Evolutionary conservation across 2,888 invertebrate genomes (phyloP).

Genomic region (Caenorhabditis sp.): DNA sequence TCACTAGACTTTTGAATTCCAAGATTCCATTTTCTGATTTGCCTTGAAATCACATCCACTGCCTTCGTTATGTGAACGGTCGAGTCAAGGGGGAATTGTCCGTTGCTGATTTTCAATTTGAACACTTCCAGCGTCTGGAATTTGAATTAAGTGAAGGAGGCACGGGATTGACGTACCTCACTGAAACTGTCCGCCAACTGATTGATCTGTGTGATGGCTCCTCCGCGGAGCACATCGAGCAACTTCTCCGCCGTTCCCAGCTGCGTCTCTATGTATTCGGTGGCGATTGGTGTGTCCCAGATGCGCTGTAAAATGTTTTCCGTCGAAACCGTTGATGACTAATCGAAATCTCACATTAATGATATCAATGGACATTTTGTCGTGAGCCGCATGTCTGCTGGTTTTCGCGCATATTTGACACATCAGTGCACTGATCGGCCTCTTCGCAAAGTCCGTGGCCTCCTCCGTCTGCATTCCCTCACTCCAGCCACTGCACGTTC

Average conservation of each 20-base stretch:
- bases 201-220: slow-evolving; percentile 9
- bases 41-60: slow-evolving; percentile 3
- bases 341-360: background rate
- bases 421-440: slow-evolving; percentile 7
- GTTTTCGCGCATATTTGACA: background rate
- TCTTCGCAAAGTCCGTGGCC: slow-evolving; percentile 17
- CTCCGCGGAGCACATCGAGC: background rate
- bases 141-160: background rate
- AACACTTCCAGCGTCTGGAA: slow-evolving; percentile 14
- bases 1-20: slow-evolving; percentile 4
- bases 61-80: slow-evolving; percentile 6
- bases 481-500: slow-evolving; percentile 20
- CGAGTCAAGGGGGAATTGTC: slow-evolving; percentile 14
- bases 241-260: slow-evolving; percentile 16
- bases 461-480: slow-evolving; percentile 1
- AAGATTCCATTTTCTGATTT: slow-evolving; percentile 3
- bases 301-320: background rate
- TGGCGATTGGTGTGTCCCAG: slow-evolving; percentile 21
- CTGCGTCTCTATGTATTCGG: slow-evolving; percentile 6
- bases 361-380: slow-evolving; percentile 1
- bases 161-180: background rate
- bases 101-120: slow-evolving; percentile 3
- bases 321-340: background rate
- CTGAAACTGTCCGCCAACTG: background rate
- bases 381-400: background rate